Conservation (phyloP, 2,888 invertebrate genomes). For the Matsumyia berberina region DNA sequence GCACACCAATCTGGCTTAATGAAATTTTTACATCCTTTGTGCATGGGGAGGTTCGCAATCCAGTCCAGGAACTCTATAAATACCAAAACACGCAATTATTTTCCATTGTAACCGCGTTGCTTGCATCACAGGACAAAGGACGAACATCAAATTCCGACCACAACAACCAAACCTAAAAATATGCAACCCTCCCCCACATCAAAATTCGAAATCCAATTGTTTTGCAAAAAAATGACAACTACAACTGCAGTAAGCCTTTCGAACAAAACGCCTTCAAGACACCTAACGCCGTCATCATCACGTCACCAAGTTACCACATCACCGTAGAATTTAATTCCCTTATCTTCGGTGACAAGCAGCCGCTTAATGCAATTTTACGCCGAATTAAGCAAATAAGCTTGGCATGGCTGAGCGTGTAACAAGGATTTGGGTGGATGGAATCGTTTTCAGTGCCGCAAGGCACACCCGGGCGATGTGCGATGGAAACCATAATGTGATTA, state of each 20-base stretch:
- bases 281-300: conserved; percentile 10
- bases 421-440: conserved; percentile 22
- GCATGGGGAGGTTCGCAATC: conserved; percentile 30
- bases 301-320: conserved; percentile 13
- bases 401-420: conserved; percentile 50
- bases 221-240: neutral
- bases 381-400: conserved; percentile 81
- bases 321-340: conserved; percentile 79
- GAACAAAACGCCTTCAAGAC: conserved; percentile 31
- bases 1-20: conserved; percentile 63
- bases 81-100: conserved; percentile 75
- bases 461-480: neutral
- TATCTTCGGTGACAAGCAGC: conserved; percentile 84
- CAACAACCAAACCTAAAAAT: neutral
- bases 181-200: neutral
- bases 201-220: conserved; percentile 45
- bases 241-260: conserved; percentile 1
- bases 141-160: conserved; percentile 1
- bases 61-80: conserved; percentile 67
- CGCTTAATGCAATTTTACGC: conserved; percentile 84
- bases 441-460: neutral
- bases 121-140: conserved; percentile 37
- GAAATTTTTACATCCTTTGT: conserved; percentile 70
- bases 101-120: conserved; percentile 53
- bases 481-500: conserved; percentile 33